These are phyloP conservation scores for Trachymyrmex septentrionalis DNA, from an alignment of 1,140 invertebrate species.

Conservation along the genomic window DNA sequence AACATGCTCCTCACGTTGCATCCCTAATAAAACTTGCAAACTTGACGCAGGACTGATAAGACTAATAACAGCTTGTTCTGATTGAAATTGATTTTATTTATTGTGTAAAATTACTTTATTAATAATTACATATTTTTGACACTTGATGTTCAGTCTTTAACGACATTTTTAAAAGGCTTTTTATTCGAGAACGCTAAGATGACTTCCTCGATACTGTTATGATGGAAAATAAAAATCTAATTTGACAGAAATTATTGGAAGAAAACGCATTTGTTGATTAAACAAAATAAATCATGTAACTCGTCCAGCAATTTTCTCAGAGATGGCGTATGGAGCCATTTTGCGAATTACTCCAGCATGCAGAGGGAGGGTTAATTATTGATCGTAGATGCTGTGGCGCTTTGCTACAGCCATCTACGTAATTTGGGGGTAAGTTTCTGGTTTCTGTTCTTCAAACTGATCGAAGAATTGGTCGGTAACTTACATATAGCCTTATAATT, in stretches of 20 bases:
- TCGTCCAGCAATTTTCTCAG: constrained; percentile 73
- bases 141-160: neutral
- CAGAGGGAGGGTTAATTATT: constrained; percentile 76
- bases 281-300: constrained; percentile 28
- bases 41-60: neutral
- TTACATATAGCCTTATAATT: neutral
- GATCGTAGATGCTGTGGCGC: constrained; percentile 70
- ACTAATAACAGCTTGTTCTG: neutral
- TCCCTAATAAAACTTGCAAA: constrained; percentile 14
- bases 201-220: neutral
- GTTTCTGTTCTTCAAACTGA: constrained; percentile 23
- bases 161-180: neutral
- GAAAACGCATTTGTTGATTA: constrained; percentile 66
- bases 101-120: constrained; percentile 10
- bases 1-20: constrained; percentile 25
- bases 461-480: constrained; percentile 65
- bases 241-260: constrained; percentile 29
- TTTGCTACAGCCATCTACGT: constrained; percentile 81
- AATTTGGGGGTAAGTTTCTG: constrained; percentile 63
- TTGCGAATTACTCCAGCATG: constrained; percentile 56
- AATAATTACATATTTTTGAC: constrained; percentile 2
- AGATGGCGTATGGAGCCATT: constrained; percentile 83
- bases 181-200: neutral
- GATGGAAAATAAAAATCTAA: constrained; percentile 9
- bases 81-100: neutral